phyloP scores from a whole-genome alignment of 2,797 vertebrate species.

The Babyrousa celebensis region DNA sequence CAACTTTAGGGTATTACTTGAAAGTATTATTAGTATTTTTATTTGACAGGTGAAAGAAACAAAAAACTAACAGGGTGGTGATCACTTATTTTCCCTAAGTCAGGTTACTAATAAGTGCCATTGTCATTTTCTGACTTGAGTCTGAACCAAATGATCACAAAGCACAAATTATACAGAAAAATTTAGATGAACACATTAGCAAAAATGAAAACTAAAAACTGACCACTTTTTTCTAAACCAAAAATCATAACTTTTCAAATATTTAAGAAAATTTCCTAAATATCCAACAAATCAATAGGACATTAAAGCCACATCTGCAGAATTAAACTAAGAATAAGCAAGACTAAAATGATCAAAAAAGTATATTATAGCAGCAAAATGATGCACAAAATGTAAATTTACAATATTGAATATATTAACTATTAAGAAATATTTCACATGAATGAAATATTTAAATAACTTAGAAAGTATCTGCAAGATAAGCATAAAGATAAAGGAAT shows the following conservation, averaged over 20 bases:
- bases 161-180: not conserved
- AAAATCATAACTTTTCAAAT: not conserved
- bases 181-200: not conserved
- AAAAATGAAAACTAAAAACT: not conserved
- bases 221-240: not conserved
- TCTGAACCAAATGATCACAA: not conserved
- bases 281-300: not conserved
- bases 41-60: not conserved
- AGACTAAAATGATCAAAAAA: not conserved
- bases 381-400: not conserved
- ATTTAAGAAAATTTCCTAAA: not conserved
- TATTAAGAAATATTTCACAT: not conserved
- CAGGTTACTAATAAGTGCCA: not conserved
- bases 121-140: not conserved
- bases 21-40: not conserved
- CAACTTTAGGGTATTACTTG: not conserved
- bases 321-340: not conserved
- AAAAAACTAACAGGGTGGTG: not conserved
- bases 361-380: not conserved
- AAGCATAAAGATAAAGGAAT: not conserved
- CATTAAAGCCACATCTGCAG: not conserved
- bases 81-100: not conserved
- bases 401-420: constrained; percentile 13
- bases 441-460: not conserved
- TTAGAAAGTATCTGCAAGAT: not conserved